Percentiles rank a stretch among this genome's conserved stretches.
phyloP scores from a whole-genome alignment of 2,797 vertebrate genomes.

The Leuciscus waleckii region DNA sequence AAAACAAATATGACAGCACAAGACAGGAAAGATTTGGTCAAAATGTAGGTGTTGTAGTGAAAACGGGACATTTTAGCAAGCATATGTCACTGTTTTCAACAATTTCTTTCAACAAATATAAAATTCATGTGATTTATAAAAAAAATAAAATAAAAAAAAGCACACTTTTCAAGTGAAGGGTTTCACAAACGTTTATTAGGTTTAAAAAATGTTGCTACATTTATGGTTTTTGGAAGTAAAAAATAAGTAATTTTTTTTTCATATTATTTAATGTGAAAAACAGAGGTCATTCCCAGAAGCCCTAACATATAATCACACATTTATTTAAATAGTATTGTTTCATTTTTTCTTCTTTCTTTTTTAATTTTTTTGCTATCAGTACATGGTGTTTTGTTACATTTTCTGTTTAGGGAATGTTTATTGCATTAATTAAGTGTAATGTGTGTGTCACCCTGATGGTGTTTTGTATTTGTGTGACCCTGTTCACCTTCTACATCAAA shows the following conservation, averaged over 20 bases:
- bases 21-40: neutral
- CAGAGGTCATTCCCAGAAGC: neutral
- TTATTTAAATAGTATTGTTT: neutral
- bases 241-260: neutral
- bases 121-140: neutral
- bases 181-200: neutral
- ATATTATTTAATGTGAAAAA: neutral
- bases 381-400: too few species aligned
- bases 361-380: too few species aligned
- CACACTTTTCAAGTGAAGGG: neutral
- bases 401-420: neutral
- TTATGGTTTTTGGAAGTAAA: neutral
- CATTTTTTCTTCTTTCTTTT: too few species aligned
- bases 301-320: neutral
- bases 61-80: neutral
- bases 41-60: neutral
- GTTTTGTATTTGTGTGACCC: neutral
- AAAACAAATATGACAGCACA: slow-evolving; percentile 6
- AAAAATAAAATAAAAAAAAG: too few species aligned
- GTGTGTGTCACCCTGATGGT: too few species aligned
- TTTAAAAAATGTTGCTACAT: neutral
- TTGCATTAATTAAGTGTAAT: too few species aligned
- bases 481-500: neutral
- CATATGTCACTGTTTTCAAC: neutral
- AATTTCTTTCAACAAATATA: neutral